These are phyloP conservation scores for Neodiprion fabricii DNA, from an alignment of 1,140 invertebrate genomes.

Conservation along the genomic window DNA sequence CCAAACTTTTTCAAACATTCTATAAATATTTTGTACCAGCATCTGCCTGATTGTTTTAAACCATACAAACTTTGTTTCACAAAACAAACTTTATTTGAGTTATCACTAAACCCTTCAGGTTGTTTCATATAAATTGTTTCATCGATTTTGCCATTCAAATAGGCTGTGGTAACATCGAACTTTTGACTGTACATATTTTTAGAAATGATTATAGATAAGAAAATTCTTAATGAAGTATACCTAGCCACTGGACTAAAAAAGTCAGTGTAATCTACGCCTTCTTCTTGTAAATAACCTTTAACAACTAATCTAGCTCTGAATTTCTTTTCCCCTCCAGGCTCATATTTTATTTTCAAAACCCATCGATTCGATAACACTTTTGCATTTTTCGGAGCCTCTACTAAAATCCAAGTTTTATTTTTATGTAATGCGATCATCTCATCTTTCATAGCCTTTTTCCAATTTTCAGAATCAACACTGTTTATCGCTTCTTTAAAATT, in stretches of 20 bases:
- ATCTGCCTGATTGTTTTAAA: slow-evolving; percentile 40
- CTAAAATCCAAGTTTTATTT: slow-evolving; percentile 29
- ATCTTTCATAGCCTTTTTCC: slow-evolving; percentile 27
- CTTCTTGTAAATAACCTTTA: slow-evolving; percentile 31
- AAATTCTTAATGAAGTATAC: slow-evolving; percentile 28
- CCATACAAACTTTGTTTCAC: slow-evolving; percentile 48
- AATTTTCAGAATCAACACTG: slow-evolving; percentile 5
- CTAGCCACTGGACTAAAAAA: slow-evolving; percentile 29
- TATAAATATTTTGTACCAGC: no score
- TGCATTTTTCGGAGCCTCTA: slow-evolving; percentile 1
- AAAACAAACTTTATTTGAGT: slow-evolving; percentile 32
- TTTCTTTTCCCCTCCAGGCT: slow-evolving; percentile 32
- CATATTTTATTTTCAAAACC: slow-evolving; percentile 31
- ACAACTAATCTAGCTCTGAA: slow-evolving; percentile 57
- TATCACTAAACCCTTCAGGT: slow-evolving; percentile 36
- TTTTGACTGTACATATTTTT: no score
- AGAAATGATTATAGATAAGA: slow-evolving; percentile 27
- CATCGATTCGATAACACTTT: slow-evolving; percentile 19
- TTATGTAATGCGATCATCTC: slow-evolving; percentile 31
- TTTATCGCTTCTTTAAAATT: slow-evolving; percentile 19
- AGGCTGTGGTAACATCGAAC: slow-evolving; percentile 2
- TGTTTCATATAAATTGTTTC: slow-evolving; percentile 33
- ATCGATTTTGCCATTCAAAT: slow-evolving; percentile 22
- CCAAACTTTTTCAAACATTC: slow-evolving; percentile 11
- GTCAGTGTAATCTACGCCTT: slow-evolving; percentile 38